Evolutionary conservation across 1,140 invertebrate species (phyloP).

Genomic region (Adelges cooleyi): DNA sequence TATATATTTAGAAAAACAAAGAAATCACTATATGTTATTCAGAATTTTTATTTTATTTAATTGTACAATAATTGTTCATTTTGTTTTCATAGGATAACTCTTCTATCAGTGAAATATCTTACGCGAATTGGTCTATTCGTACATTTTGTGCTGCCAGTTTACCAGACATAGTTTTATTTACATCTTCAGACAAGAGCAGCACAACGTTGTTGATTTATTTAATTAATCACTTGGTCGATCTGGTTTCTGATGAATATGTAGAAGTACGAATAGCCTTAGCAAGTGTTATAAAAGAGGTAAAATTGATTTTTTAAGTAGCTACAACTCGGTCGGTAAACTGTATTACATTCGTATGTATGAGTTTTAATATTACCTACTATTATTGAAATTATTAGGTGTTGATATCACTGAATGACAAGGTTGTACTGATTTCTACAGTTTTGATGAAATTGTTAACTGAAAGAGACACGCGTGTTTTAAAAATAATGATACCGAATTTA

Average conservation of each 20-base stretch:
- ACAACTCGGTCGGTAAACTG: no score
- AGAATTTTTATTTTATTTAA: no score
- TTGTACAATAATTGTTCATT: no score
- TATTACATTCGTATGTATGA: neutral
- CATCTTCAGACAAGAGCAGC: slow-evolving; percentile 1
- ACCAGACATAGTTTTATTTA: neutral
- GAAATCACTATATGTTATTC: no score
- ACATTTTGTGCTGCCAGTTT: slow-evolving; percentile 1
- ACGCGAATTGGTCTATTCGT: neutral
- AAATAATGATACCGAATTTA: slow-evolving; percentile 11
- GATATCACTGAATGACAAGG: slow-evolving; percentile 7
- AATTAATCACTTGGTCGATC: slow-evolving; percentile 14
- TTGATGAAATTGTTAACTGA: slow-evolving; percentile 17
- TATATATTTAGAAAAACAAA: no score
- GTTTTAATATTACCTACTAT: neutral
- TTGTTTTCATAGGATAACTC: neutral
- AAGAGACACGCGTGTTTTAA: slow-evolving; percentile 17
- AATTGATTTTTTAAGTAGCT: no score
- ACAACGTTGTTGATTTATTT: slow-evolving; percentile 17
- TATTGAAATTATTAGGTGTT: neutral
- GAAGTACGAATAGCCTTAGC: slow-evolving; percentile 6
- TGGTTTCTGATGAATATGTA: neutral
- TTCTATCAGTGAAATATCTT: neutral
- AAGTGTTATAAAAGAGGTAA: slow-evolving; percentile 7
- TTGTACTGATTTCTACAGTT: slow-evolving; percentile 15